A percentile compares a stretch with the other conserved stretches of the same genome.
These are phyloP conservation scores for Scaptomyza cyrtandrae DNA, from an alignment of 2,888 invertebrate genomes.

Conservation along the genomic window DNA sequence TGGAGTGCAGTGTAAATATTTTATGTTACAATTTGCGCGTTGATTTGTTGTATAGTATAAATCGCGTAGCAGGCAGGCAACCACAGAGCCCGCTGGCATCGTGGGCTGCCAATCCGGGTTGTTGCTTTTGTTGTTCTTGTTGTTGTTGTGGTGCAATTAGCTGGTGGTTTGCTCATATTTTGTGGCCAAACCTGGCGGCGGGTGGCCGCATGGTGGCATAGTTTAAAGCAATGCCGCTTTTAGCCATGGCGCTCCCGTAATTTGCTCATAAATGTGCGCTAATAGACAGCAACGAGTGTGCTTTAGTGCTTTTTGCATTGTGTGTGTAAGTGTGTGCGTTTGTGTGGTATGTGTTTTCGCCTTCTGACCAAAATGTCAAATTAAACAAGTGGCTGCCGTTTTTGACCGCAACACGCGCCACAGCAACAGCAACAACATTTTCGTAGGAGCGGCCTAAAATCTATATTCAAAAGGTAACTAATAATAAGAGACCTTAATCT, in stretches of 20 bases:
- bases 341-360: constrained; percentile 17
- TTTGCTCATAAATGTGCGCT: constrained; percentile 73
- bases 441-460: constrained; percentile 26
- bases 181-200: constrained; percentile 46
- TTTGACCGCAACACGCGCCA: constrained; percentile 57
- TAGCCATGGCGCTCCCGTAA: constrained; percentile 72
- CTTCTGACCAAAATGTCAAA: constrained; percentile 40
- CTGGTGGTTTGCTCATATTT: constrained; percentile 55
- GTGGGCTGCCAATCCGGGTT: constrained; percentile 60
- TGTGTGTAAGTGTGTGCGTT: constrained; percentile 7
- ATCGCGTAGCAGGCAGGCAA: constrained; percentile 12
- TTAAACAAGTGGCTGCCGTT: constrained; percentile 28
- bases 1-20: constrained; percentile 66
- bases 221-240: constrained; percentile 52
- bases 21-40: constrained; percentile 76
- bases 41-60: constrained; percentile 69
- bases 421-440: constrained; percentile 18
- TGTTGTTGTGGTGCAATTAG: constrained; percentile 65
- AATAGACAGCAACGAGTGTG: constrained; percentile 61
- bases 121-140: neutral
- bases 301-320: neutral
- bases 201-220: constrained; percentile 19
- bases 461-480: neutral
- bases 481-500: constrained; percentile 35
- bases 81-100: constrained; percentile 64